These are phyloP conservation scores for Yponomeuta plumbellus DNA, from an alignment of 2,888 invertebrate genomes.

Conservation along the genomic window DNA sequence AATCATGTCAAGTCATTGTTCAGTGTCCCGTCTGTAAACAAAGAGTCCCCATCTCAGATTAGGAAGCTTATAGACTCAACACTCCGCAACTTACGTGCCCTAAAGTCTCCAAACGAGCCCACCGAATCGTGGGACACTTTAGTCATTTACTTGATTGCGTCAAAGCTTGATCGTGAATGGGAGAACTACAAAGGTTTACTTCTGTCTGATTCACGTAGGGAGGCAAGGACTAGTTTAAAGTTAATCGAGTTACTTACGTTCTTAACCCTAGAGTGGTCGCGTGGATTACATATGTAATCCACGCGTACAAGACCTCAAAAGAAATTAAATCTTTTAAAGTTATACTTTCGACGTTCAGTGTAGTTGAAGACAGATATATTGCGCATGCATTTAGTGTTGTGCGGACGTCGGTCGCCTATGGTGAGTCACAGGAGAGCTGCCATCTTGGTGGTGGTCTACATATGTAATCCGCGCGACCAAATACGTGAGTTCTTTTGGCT, in stretches of 20 bases:
- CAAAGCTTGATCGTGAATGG: slow-evolving; percentile 26
- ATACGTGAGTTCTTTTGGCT: too few relatives aligned
- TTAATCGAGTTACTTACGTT: slow-evolving; percentile 19
- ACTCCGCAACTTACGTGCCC: slow-evolving; percentile 24
- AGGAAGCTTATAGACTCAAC: slow-evolving; percentile 24
- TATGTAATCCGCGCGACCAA: too few relatives aligned
- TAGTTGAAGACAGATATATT: too few relatives aligned
- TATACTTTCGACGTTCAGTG: too few relatives aligned
- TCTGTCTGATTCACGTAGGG: neutral
- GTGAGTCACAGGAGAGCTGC: too few relatives aligned
- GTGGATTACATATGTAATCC: too few relatives aligned
- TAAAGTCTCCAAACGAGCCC: slow-evolving; percentile 23
- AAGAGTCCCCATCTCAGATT: slow-evolving; percentile 22
- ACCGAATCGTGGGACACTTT: slow-evolving; percentile 21
- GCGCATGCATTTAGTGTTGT: too few relatives aligned
- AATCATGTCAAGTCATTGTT: slow-evolving; percentile 26
- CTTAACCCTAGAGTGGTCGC: too few relatives aligned
- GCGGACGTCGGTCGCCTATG: too few relatives aligned
- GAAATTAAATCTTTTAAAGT: too few relatives aligned
- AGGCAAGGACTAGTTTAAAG: neutral
- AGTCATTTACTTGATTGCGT: slow-evolving; percentile 22
- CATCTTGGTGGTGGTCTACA: too few relatives aligned
- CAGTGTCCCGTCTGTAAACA: slow-evolving; percentile 17
- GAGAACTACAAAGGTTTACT: slow-evolving; percentile 19
- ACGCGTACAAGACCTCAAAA: too few relatives aligned